These are phyloP conservation scores for Apostichopus leukothele DNA, from an alignment of 53 echinoderm and acorn worm species.

Conservation along the genomic window DNA sequence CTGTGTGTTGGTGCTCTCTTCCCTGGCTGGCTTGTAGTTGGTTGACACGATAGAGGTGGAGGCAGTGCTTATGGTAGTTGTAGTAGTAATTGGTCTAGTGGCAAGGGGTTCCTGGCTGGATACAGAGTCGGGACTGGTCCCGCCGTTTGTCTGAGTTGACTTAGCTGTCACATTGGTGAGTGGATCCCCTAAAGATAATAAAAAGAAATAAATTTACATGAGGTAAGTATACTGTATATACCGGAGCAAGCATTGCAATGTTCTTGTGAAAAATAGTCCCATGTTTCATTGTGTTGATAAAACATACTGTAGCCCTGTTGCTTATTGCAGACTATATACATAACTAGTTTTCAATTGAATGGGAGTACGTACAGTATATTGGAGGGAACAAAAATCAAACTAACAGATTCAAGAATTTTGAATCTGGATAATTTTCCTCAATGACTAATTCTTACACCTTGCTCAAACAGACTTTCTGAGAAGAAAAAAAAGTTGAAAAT, in stretches of 20 bases:
- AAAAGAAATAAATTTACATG: background rate
- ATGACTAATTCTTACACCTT: no score
- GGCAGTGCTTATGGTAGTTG: conserved; percentile 54
- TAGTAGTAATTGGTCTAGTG: background rate
- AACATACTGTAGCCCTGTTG: no score
- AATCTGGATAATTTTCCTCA: no score
- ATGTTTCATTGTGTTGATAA: no score
- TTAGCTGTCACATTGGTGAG: conserved; percentile 43
- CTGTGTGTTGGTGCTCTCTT: conserved; percentile 44
- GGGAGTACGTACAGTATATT: no score
- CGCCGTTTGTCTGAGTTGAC: conserved; percentile 53
- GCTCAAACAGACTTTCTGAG: no score
- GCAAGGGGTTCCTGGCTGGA: conserved; percentile 42
- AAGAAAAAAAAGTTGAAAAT: no score
- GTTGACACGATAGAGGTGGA: conserved; percentile 28
- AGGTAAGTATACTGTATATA: background rate
- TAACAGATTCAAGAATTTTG: no score
- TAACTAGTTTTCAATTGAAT: no score
- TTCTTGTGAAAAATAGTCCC: no score
- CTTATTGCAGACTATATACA: no score
- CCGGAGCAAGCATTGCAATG: background rate
- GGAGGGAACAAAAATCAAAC: no score
- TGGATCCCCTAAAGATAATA: conserved; percentile 21
- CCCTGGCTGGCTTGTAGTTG: background rate
- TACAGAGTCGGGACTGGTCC: conserved; percentile 49